Evolutionary conservation across 1,140 invertebrate genomes (phyloP).

Genomic region (Fopius arisanus): DNA sequence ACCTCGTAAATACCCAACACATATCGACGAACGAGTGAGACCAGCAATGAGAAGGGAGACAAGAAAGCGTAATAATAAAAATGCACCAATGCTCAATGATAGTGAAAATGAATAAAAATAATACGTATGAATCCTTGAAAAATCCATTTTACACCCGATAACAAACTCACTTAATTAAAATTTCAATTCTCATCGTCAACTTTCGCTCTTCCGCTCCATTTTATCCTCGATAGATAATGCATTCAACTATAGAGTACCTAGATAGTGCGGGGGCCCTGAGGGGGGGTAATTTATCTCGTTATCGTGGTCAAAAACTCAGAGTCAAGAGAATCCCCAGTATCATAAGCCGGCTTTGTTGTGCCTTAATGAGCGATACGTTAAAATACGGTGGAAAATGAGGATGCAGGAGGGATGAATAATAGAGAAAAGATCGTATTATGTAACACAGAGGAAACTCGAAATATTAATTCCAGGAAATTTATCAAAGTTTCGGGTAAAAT

Average conservation of each 20-base stretch:
- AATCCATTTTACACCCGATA: too few relatives aligned
- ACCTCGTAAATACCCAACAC: not conserved
- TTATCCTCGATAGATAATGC: not conserved
- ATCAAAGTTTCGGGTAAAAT: not conserved
- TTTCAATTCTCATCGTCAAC: not conserved
- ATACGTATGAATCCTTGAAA: not conserved
- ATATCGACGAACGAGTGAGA: not conserved
- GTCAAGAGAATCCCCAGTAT: not conserved
- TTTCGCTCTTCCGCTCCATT: not conserved
- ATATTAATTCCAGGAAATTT: conserved; percentile 8
- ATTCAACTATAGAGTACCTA: not conserved
- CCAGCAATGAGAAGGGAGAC: not conserved
- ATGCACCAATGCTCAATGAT: not conserved
- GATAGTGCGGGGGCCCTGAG: not conserved
- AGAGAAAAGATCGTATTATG: conserved; percentile 7
- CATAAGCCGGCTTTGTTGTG: conserved; percentile 7
- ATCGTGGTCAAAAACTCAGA: not conserved
- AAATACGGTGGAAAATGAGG: conserved; percentile 3
- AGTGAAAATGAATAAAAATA: not conserved
- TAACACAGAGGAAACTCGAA: conserved; percentile 11
- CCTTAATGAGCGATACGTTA: conserved; percentile 5
- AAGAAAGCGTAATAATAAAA: not conserved
- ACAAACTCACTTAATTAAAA: not conserved
- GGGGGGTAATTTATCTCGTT: conserved; percentile 1
- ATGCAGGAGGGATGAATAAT: conserved; percentile 9